phyloP scores from a whole-genome alignment of 2,888 invertebrate species.

The Carabus problematicus region DNA sequence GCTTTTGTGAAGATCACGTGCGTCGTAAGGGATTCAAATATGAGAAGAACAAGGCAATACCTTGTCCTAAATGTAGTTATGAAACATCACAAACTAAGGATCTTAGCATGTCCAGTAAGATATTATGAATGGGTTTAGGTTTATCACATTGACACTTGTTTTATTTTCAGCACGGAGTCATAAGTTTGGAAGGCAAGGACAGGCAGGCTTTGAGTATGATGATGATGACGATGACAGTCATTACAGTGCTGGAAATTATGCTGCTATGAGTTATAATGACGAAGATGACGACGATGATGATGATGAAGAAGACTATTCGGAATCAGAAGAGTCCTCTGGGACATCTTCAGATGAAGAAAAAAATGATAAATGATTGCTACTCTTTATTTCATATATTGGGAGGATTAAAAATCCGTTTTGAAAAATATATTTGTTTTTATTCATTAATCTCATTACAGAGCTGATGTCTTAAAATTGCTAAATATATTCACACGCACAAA shows the following conservation, averaged over 20 bases:
- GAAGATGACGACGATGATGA: conserved; percentile 62
- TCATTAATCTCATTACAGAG: background rate
- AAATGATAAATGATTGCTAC: conserved; percentile 40
- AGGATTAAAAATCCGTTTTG: background rate
- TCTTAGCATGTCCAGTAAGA: conserved; percentile 92
- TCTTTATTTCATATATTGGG: conserved; percentile 1
- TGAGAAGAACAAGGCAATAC: conserved; percentile 81
- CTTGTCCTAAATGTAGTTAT: conserved; percentile 94
- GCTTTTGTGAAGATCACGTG: conserved; percentile 97
- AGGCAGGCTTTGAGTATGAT: conserved; percentile 66
- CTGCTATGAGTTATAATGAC: conserved; percentile 56
- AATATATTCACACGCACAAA: too few relatives aligned
- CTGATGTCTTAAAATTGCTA: too few relatives aligned
- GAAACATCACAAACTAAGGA: conserved; percentile 94
- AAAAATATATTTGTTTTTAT: background rate
- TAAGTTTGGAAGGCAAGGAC: conserved; percentile 87
- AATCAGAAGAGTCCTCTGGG: conserved; percentile 53
- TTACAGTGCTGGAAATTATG: conserved; percentile 58
- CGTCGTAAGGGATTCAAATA: conserved; percentile 89
- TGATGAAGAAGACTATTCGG: conserved; percentile 57
- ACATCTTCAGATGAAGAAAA: conserved; percentile 58
- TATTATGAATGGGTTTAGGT: background rate
- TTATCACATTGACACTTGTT: conserved; percentile 16
- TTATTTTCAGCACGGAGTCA: conserved; percentile 75
- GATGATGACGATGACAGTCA: conserved; percentile 70